Evolutionary conservation across 1,140 invertebrate genomes (phyloP).

Genomic region (Temnothorax curvispinosus): DNA sequence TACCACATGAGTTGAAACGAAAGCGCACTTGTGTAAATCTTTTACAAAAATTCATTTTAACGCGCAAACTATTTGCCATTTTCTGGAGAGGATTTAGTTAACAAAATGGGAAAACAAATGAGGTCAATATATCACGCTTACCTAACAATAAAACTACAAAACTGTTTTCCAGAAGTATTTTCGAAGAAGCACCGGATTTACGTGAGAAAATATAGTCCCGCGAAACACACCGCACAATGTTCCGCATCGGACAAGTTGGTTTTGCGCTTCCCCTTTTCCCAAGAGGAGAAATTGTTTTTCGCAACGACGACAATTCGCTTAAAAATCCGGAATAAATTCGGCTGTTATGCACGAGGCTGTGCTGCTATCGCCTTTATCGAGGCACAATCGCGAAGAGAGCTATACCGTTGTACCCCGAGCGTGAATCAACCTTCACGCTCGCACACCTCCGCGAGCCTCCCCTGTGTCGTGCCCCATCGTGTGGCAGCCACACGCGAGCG

Average conservation of each 20-base stretch:
- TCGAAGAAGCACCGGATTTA: not conserved
- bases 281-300: constrained; percentile 8
- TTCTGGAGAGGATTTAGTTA: not conserved
- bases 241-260: not conserved
- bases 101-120: not conserved
- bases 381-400: constrained; percentile 25
- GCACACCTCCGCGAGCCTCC: constrained; percentile 51
- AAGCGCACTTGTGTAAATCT: not conserved
- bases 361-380: constrained; percentile 58
- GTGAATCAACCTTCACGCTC: constrained; percentile 71
- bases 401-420: constrained; percentile 53
- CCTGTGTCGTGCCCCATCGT: constrained; percentile 27
- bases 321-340: constrained; percentile 46
- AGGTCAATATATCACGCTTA: not conserved
- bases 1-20: not conserved
- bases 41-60: not conserved
- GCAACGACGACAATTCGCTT: not conserved
- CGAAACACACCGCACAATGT: not conserved
- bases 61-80: not conserved
- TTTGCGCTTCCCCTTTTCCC: not conserved
- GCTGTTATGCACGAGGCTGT: not conserved
- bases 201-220: not conserved
- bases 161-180: constrained; percentile 1
- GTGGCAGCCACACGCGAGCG: constrained; percentile 37
- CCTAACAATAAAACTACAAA: not conserved